Evolutionary conservation across 2,113 vertebrate species (phyloP).

Genomic region (Thryonomys swinderianus): DNA sequence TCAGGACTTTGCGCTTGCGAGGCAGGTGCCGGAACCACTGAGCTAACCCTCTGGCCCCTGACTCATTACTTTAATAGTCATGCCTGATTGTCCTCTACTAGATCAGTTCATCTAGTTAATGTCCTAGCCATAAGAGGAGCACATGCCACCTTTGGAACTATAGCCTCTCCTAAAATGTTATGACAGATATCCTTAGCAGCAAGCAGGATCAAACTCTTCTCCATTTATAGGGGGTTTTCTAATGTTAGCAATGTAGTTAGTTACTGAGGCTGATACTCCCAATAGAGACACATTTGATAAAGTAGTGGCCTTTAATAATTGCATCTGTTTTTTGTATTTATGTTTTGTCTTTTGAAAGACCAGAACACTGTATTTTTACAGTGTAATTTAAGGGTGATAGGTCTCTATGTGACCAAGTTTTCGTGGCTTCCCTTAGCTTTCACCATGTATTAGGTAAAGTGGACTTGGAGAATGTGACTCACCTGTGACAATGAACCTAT

Average conservation of each 20-base stretch:
- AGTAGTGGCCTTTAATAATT: not conserved
- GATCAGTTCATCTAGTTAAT: not conserved
- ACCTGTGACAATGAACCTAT: not conserved
- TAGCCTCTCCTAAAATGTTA: not conserved
- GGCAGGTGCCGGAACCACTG: too few relatives aligned
- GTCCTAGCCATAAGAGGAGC: not conserved
- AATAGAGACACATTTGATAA: not conserved
- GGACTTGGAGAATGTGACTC: not conserved
- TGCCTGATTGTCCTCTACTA: not conserved
- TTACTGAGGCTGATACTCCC: not conserved
- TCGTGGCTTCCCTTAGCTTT: not conserved
- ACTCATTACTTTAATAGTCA: not conserved
- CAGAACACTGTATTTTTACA: not conserved
- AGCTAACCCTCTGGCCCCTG: too few relatives aligned
- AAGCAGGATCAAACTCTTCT: not conserved
- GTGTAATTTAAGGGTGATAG: not conserved
- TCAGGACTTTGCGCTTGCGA: too few relatives aligned
- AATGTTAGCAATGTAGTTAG: not conserved
- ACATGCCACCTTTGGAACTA: not conserved
- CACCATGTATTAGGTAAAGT: not conserved
- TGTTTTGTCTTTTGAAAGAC: not conserved
- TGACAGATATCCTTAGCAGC: not conserved
- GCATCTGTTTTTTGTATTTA: not conserved
- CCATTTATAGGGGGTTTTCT: not conserved
- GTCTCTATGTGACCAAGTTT: not conserved